Evolutionary conservation across 2,113 vertebrate genomes (phyloP).

Genomic region (Varanus salvator): DNA sequence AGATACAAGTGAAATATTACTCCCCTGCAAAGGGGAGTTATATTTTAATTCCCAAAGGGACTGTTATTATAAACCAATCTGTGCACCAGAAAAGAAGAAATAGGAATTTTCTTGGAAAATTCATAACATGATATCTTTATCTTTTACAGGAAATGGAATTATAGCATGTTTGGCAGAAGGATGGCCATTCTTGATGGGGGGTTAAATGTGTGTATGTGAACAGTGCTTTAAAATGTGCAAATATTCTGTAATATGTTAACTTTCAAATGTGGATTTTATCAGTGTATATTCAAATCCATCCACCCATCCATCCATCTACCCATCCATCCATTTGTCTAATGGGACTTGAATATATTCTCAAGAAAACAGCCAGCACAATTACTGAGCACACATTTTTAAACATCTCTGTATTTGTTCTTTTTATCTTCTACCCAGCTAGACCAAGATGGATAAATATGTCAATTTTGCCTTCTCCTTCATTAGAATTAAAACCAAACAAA

Average conservation of each 20-base stretch:
- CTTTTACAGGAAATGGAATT: constrained; percentile 10
- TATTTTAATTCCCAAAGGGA: constrained; percentile 5
- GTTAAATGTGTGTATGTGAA: background rate
- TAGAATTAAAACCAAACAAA: no score
- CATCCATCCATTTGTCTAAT: background rate
- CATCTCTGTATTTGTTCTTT: no score
- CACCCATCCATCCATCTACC: no score
- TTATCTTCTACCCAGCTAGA: no score
- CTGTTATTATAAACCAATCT: constrained; percentile 4
- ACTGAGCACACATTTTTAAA: background rate
- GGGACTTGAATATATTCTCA: background rate
- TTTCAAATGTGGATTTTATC: no score
- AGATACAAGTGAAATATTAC: constrained; percentile 19
- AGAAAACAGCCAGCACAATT: background rate
- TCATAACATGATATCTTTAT: constrained; percentile 2
- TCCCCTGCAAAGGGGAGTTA: background rate
- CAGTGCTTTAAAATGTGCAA: background rate
- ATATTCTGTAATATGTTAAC: no score
- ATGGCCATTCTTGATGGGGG: background rate
- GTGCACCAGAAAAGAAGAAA: background rate
- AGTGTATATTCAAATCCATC: background rate
- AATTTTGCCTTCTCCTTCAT: no score
- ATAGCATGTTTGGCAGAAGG: background rate
- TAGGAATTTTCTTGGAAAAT: background rate
- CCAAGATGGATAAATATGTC: no score